A percentile compares a stretch with the other conserved stretches of the same genome.
Conservation (phyloP, 2,888 invertebrate species). For the Morinoia aosen region DNA sequence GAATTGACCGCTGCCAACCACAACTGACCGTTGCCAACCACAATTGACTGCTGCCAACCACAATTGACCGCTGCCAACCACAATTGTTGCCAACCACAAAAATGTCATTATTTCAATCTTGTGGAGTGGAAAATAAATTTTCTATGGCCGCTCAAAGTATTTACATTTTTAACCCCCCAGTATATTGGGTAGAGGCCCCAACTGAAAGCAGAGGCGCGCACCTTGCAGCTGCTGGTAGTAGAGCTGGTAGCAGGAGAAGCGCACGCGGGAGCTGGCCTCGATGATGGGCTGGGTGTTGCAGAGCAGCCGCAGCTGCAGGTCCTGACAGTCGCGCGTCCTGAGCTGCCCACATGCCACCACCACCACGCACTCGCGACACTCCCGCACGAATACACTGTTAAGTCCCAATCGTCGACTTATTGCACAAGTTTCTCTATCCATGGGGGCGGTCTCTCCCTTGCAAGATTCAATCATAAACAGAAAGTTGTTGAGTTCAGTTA, state of each 20-base stretch:
- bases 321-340: constrained; percentile 76
- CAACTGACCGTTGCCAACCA: no score
- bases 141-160: no score
- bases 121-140: no score
- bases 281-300: constrained; percentile 77
- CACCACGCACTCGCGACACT: constrained; percentile 75
- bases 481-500: not conserved
- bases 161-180: no score
- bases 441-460: not conserved
- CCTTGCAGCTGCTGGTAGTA: constrained; percentile 74
- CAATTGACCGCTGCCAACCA: no score
- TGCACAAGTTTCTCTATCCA: no score
- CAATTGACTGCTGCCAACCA: no score
- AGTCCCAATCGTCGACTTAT: not conserved
- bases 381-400: constrained; percentile 76
- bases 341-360: constrained; percentile 77
- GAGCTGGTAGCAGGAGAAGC: constrained; percentile 74
- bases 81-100: no score
- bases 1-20: no score
- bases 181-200: not conserved
- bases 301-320: constrained; percentile 74
- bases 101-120: no score
- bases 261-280: constrained; percentile 74
- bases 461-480: not conserved
- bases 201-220: constrained; percentile 68